A percentile compares a stretch with the other conserved stretches of the same genome.
These are phyloP conservation scores for Lottia gigantea DNA, from an alignment of 2,888 invertebrate species.

Conservation along the genomic window DNA sequence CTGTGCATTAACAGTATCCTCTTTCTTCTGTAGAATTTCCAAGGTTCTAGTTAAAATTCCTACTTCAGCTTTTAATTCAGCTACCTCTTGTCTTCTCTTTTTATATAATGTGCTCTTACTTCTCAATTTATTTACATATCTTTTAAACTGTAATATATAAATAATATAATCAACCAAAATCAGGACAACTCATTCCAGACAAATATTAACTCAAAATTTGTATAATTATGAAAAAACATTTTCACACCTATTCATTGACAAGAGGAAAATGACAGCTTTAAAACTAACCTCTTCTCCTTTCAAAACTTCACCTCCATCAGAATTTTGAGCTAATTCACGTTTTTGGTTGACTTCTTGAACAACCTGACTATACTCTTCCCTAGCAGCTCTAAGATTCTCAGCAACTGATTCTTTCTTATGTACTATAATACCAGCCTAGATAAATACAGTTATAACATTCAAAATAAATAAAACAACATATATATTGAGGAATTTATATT, in stretches of 20 bases:
- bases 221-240: too few species aligned
- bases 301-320: conserved; percentile 77
- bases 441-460: neutral
- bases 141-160: conserved; percentile 75
- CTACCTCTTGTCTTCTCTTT: conserved; percentile 80
- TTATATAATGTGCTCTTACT: conserved; percentile 86
- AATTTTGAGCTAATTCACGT: conserved; percentile 67
- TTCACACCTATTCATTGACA: too few species aligned
- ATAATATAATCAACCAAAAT: neutral
- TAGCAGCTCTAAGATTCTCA: conserved; percentile 77
- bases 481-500: too few species aligned
- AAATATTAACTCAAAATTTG: too few species aligned
- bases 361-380: conserved; percentile 74
- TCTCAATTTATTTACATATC: conserved; percentile 83
- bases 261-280: neutral
- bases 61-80: conserved; percentile 80
- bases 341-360: conserved; percentile 75
- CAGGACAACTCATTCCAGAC: too few species aligned
- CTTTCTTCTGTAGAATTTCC: conserved; percentile 76
- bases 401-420: conserved; percentile 83
- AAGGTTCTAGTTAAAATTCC: conserved; percentile 81
- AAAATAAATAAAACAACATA: too few species aligned
- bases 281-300: conserved; percentile 77
- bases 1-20: conserved; percentile 71
- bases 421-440: conserved; percentile 78